phyloP scores from a whole-genome alignment of 2,888 invertebrate genomes.

The Mesorhabditis spiculigera region DNA sequence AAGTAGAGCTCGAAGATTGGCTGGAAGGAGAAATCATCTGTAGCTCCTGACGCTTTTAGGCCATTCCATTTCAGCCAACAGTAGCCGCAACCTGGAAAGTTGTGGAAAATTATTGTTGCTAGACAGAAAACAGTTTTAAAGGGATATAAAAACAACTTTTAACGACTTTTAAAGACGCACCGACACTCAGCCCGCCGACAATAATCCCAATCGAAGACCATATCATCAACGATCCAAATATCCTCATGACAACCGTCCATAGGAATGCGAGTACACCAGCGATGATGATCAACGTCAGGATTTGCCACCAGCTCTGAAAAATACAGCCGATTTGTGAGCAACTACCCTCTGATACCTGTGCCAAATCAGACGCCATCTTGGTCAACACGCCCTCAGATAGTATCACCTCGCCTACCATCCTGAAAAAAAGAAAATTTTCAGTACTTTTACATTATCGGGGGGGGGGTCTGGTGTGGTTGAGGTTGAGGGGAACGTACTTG shows the following conservation, averaged over 20 bases:
- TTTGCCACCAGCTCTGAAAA: constrained; percentile 50
- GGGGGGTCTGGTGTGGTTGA: neutral
- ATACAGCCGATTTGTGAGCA: neutral
- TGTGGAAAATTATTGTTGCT: too few species aligned
- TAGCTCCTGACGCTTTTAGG: constrained; percentile 40
- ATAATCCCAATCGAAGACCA: constrained; percentile 80
- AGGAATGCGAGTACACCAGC: constrained; percentile 77
- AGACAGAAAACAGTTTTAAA: neutral
- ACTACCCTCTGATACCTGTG: too few species aligned
- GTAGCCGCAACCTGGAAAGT: constrained; percentile 36
- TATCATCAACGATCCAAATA: constrained; percentile 80
- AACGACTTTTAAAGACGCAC: constrained; percentile 35
- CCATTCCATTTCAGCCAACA: constrained; percentile 47
- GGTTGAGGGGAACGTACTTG: constrained; percentile 15
- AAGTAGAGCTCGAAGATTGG: constrained; percentile 47
- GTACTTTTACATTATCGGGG: neutral
- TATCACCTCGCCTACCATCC: constrained; percentile 34
- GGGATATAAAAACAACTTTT: neutral
- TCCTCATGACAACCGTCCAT: constrained; percentile 82
- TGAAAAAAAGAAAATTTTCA: constrained; percentile 13
- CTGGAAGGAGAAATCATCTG: constrained; percentile 53
- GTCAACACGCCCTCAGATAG: constrained; percentile 30
- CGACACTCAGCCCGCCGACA: constrained; percentile 70
- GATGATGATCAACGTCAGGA: constrained; percentile 64
- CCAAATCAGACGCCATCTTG: constrained; percentile 37